Conservation (phyloP, 2,888 invertebrate genomes). For the Dryococelus australis region DNA sequence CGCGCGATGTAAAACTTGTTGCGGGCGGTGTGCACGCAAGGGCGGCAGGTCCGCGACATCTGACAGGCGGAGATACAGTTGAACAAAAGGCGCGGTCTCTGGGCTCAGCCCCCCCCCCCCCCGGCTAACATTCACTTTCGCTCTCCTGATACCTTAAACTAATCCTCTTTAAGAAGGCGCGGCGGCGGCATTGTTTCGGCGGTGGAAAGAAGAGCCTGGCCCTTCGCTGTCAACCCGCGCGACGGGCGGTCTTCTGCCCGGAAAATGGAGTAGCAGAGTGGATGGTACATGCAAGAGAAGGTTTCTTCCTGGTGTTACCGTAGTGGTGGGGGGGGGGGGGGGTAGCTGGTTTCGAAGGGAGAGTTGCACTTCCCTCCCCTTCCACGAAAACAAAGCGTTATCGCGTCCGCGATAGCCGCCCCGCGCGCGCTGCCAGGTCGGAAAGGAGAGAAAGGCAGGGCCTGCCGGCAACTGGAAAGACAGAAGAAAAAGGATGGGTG, state of each 20-base stretch:
- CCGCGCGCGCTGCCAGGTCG: too few species aligned
- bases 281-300: neutral
- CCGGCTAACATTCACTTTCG: too few species aligned
- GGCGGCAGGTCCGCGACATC: neutral
- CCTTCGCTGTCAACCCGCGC: neutral
- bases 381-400: neutral
- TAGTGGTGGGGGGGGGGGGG: neutral
- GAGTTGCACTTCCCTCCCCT: neutral
- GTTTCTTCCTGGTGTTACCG: too few species aligned
- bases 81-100: neutral
- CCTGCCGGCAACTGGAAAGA: too few species aligned
- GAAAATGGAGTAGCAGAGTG: neutral
- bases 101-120: neutral
- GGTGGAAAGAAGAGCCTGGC: constrained; percentile 19
- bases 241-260: neutral
- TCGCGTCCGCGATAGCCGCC: neutral
- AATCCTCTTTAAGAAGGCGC: constrained; percentile 40
- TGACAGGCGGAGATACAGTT: constrained; percentile 22
- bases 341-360: neutral
- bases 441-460: too few species aligned
- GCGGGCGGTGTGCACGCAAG: neutral
- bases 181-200: constrained; percentile 32
- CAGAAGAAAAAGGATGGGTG: too few species aligned
- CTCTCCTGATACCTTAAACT: constrained; percentile 39
- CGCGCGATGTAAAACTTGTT: neutral